Evolutionary conservation across 2,797 vertebrate species (phyloP).

Genomic region (Lagothrix lagotricha): DNA sequence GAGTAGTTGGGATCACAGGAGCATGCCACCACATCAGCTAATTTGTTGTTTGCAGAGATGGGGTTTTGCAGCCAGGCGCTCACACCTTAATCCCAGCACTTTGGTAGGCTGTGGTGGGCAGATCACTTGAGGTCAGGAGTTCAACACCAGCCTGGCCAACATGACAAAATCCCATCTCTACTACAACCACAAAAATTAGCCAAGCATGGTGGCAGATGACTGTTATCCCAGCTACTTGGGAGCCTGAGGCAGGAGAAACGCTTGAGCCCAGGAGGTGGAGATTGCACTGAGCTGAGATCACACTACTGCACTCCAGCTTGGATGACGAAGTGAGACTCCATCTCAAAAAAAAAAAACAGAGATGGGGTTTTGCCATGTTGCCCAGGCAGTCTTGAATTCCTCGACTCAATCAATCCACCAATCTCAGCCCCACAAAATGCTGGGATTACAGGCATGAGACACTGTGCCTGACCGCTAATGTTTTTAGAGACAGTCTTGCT

Average conservation of each 20-base stretch:
- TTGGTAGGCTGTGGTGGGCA: neutral
- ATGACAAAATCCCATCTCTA: neutral
- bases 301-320: neutral
- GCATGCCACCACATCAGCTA: neutral
- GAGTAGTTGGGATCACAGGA: neutral
- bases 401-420: neutral
- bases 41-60: neutral
- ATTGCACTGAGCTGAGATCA: neutral
- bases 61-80: neutral
- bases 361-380: neutral
- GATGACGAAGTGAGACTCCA: neutral
- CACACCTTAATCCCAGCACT: neutral
- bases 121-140: neutral
- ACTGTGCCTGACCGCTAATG: neutral
- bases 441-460: neutral
- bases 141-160: neutral
- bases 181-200: neutral
- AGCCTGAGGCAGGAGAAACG: neutral
- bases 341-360: neutral
- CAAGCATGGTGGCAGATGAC: neutral
- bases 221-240: neutral
- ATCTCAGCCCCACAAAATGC: neutral
- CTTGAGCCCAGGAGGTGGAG: neutral
- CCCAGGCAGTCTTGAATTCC: neutral
- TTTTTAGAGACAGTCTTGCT: neutral